A percentile compares a stretch with the other conserved stretches of the same genome.
Conservation (phyloP, 2,113 vertebrate species). For the Gambusia holbrooki region DNA sequence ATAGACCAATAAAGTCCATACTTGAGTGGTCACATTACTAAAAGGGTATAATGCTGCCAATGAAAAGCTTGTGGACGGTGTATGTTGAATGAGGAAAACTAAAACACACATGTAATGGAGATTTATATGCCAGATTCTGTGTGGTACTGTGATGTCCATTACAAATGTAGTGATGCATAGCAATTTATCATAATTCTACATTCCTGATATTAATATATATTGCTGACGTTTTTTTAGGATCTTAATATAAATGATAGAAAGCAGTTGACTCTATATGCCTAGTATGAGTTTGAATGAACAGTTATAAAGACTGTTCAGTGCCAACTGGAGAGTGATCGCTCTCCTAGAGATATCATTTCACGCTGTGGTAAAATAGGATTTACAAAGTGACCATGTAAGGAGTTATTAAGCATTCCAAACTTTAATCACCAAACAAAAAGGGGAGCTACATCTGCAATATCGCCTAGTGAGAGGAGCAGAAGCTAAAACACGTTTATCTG, state of each 20-base stretch:
- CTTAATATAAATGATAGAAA: slow-evolving; percentile 26
- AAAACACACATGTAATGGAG: slow-evolving; percentile 6
- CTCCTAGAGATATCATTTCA: slow-evolving; percentile 55
- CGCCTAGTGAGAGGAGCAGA: slow-evolving; percentile 32
- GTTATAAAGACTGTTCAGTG: slow-evolving; percentile 66
- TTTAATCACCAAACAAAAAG: slow-evolving; percentile 74
- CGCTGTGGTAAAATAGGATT: slow-evolving; percentile 55
- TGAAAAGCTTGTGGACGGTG: slow-evolving; percentile 7
- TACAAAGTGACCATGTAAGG: slow-evolving; percentile 64
- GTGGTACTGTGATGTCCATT: neutral
- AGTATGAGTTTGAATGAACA: slow-evolving; percentile 58
- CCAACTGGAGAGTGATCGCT: slow-evolving; percentile 64
- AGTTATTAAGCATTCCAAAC: slow-evolving; percentile 30
- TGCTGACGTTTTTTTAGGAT: slow-evolving; percentile 21
- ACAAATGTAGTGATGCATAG: neutral
- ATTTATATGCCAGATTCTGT: slow-evolving; percentile 15
- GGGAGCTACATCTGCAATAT: slow-evolving; percentile 36
- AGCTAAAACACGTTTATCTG: slow-evolving; percentile 22
- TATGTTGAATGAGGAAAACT: neutral
- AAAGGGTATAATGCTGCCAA: slow-evolving; percentile 45
- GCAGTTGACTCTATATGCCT: slow-evolving; percentile 31
- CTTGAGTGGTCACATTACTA: slow-evolving; percentile 52
- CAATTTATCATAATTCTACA: slow-evolving; percentile 4
- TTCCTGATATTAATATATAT: neutral
- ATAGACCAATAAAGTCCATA: slow-evolving; percentile 54